phyloP scores from a whole-genome alignment of 2,888 invertebrate species.

The Agriopis aurantiaria region DNA sequence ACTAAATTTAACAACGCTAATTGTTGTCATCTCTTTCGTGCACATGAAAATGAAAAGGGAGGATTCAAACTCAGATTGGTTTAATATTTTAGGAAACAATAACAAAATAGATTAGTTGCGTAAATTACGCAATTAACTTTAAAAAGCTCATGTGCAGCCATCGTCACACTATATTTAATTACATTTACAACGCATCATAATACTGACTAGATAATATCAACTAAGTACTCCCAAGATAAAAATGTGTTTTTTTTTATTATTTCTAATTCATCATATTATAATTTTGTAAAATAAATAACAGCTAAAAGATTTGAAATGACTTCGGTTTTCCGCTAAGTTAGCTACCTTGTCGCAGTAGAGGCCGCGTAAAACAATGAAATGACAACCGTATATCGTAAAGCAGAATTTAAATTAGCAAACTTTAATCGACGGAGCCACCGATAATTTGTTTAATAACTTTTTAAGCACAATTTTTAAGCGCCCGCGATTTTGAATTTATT shows the following conservation, averaged over 20 bases:
- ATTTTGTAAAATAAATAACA: no score
- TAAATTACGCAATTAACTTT: background rate
- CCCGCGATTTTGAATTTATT: no score
- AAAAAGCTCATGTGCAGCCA: background rate
- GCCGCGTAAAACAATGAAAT: no score
- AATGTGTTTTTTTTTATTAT: background rate
- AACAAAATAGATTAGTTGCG: background rate
- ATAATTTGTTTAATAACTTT: no score
- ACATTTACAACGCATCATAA: constrained; percentile 15
- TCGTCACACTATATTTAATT: background rate
- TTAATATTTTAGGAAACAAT: background rate
- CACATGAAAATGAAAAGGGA: background rate
- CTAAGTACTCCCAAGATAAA: constrained; percentile 8
- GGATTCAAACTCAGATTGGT: background rate
- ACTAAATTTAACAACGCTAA: background rate
- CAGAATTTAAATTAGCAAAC: no score
- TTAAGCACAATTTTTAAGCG: no score
- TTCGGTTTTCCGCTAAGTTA: no score
- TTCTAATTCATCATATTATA: background rate
- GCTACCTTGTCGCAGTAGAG: no score
- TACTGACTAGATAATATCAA: constrained; percentile 35
- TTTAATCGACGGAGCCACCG: no score
- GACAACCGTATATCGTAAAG: no score
- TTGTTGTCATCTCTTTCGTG: background rate
- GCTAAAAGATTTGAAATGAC: no score